phyloP scores from a whole-genome alignment of 2,888 invertebrate genomes.

The Nephrotoma appendiculata region DNA sequence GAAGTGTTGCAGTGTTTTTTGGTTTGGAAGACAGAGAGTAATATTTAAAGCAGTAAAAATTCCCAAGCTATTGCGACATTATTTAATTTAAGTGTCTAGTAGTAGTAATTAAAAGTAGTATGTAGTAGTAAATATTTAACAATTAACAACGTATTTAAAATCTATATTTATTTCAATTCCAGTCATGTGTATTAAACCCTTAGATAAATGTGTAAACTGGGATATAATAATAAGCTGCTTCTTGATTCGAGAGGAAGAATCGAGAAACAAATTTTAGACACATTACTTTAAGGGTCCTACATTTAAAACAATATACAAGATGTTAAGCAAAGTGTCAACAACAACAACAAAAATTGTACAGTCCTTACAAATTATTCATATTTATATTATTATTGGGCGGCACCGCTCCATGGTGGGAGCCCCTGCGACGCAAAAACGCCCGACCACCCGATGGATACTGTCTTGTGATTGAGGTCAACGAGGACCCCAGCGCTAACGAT shows the following conservation, averaged over 20 bases:
- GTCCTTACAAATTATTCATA: not conserved
- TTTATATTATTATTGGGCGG: conserved; percentile 7
- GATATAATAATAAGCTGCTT: not conserved
- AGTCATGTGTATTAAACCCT: not conserved
- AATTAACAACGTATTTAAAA: not conserved
- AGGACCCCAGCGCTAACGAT: conserved; percentile 65
- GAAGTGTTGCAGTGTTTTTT: not conserved
- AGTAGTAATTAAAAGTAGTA: not conserved
- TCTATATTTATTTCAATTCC: not conserved
- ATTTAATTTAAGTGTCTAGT: not conserved
- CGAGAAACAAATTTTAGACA: not conserved
- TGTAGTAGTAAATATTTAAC: not conserved
- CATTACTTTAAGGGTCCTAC: not conserved
- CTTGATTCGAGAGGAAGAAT: not conserved
- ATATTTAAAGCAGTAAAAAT: not conserved
- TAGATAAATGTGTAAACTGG: not conserved
- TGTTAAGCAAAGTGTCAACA: not conserved
- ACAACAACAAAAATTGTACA: not conserved
- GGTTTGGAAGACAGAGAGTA: not conserved
- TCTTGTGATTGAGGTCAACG: conserved; percentile 42
- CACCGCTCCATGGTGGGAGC: conserved; percentile 30
- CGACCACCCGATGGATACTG: conserved; percentile 39
- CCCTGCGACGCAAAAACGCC: conserved; percentile 42
- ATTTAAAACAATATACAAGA: not conserved
- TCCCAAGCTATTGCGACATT: not conserved